A percentile compares a stretch with the other conserved stretches of the same genome.
phyloP scores from a whole-genome alignment of 2,113 vertebrate species.

The Lagopus leucura region DNA sequence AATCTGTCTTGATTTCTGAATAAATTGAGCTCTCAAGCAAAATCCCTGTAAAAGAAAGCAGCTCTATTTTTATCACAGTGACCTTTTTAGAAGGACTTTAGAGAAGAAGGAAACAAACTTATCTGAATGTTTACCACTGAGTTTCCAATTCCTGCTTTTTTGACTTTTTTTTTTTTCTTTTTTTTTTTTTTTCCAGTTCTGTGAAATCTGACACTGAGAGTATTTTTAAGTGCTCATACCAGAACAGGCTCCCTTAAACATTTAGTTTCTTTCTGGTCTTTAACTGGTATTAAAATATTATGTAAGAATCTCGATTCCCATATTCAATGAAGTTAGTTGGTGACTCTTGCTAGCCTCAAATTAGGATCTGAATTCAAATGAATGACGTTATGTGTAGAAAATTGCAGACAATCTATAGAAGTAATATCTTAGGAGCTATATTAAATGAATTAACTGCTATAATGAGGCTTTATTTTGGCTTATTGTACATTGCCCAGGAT shows the following conservation, averaged over 20 bases:
- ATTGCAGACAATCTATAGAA: not conserved
- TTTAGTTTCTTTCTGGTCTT: not conserved
- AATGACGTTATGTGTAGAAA: not conserved
- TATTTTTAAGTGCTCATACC: not conserved
- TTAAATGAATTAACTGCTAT: not conserved
- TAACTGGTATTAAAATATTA: not conserved
- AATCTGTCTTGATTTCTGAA: conserved; percentile 59
- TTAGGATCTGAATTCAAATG: not conserved
- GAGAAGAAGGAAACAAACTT: conserved; percentile 28
- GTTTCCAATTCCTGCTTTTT: not conserved
- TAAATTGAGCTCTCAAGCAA: conserved; percentile 56
- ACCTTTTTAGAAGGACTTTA: conserved; percentile 59
- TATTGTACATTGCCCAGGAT: not conserved
- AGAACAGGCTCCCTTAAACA: not conserved
- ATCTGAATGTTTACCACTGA: not conserved
- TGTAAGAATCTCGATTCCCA: not conserved
- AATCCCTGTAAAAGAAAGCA: conserved; percentile 31
- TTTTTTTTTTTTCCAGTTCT: not conserved
- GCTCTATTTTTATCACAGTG: conserved; percentile 55
- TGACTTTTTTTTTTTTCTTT: accelerated
- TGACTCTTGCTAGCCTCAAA: not conserved
- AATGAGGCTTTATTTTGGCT: not conserved
- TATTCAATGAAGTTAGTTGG: accelerated
- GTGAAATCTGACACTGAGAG: not conserved
- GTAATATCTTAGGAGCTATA: not conserved